Conservation (phyloP, 1,140 invertebrate genomes). For the Aradophagus sp. region DNA sequence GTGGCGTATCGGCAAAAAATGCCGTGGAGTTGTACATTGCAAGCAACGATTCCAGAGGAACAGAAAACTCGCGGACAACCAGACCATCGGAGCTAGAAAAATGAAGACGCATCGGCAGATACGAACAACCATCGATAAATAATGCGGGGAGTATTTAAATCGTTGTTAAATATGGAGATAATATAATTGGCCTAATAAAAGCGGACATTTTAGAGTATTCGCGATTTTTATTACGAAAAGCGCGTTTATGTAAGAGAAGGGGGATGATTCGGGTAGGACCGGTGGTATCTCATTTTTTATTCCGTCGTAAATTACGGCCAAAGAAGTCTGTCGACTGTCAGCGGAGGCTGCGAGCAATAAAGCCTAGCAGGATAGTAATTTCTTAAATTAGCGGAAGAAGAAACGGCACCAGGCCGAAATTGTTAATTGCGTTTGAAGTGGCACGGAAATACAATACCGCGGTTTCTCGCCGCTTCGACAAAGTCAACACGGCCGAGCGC, state of each 20-base stretch:
- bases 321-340: conserved; percentile 10
- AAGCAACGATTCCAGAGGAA: too few species aligned
- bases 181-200: conserved; percentile 36
- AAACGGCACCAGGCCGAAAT: too few species aligned
- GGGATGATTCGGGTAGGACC: conserved; percentile 7
- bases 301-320: conserved; percentile 14
- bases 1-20: conserved; percentile 15
- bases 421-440: conserved; percentile 2
- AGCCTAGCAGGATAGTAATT: neutral
- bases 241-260: neutral
- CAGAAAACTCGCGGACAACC: too few species aligned
- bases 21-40: conserved; percentile 10
- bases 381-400: neutral
- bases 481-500: conserved; percentile 7
- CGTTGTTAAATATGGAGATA: conserved; percentile 19
- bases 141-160: too few species aligned
- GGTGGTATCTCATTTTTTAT: conserved; percentile 19
- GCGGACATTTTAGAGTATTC: conserved; percentile 15
- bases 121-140: too few species aligned
- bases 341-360: neutral
- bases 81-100: too few species aligned
- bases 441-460: conserved; percentile 2
- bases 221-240: conserved; percentile 15
- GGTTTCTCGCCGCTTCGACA: conserved; percentile 11
- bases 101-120: too few species aligned